Percentiles rank a stretch among this genome's conserved stretches.
phyloP scores from a whole-genome alignment of 1,140 invertebrate genomes.

The Drosophila virilis region DNA sequence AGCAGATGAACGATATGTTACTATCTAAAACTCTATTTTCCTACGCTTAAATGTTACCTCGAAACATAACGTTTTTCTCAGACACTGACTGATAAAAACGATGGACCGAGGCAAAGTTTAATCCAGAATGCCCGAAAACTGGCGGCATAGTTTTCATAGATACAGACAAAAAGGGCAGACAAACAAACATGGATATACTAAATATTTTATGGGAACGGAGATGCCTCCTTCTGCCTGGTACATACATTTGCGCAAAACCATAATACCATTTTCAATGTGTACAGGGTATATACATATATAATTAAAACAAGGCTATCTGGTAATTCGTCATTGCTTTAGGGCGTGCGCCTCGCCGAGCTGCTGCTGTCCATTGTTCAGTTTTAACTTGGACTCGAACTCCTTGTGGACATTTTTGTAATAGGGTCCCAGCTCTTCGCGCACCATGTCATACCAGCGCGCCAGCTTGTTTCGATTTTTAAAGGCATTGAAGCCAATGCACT shows the following conservation, averaged over 20 bases:
- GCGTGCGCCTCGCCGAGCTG: slow-evolving; percentile 62
- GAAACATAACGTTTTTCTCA: no score
- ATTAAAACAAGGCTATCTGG: not conserved
- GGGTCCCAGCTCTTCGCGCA: slow-evolving; percentile 86
- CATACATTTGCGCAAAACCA: no score
- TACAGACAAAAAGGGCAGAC: no score
- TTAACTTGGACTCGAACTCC: slow-evolving; percentile 73
- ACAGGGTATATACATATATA: not conserved
- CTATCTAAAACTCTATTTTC: not conserved
- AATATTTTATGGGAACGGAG: no score
- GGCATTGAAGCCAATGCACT: slow-evolving; percentile 87
- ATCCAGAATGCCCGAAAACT: no score
- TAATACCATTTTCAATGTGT: not conserved
- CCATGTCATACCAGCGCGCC: slow-evolving; percentile 87
- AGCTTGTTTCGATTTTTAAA: slow-evolving; percentile 86
- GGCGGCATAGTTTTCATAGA: no score
- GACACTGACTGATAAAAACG: no score
- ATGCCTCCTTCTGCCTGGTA: no score
- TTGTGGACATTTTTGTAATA: slow-evolving; percentile 66
- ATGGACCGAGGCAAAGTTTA: no score
- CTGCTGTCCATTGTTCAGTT: slow-evolving; percentile 43
- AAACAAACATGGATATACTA: no score
- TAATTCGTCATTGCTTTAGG: slow-evolving; percentile 29
- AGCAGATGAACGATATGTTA: not conserved
- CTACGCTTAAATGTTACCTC: no score